Evolutionary conservation across 2,888 invertebrate genomes (phyloP), one percentile per base, ranked within the genome.

Genomic region (Athripsodes cinereus): DNA sequence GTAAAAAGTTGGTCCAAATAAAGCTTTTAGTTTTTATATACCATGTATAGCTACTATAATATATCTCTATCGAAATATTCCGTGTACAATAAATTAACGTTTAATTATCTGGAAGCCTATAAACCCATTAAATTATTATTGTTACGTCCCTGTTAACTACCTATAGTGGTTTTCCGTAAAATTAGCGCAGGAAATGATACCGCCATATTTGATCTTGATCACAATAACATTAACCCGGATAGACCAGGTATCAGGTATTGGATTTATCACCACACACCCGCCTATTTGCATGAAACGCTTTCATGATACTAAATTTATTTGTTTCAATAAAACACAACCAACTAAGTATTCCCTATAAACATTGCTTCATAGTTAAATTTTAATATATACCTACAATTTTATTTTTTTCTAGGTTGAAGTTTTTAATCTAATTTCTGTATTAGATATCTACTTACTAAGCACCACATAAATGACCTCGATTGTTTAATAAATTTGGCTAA

Each of bases 181-280:
- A 58, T 58, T 58, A 58, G 54, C 40, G 54, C 53, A 22, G 53
- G 58, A 54, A 58, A 54, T 51, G 53, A 52, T 49, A 20, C 58
- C 49, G 26, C 53, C 53, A 50, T 50, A 44, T 53, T 58, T 58
- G 53, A 53, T 53, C 53, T 58, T 49, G 53, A 53, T 53, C 50
- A 22, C 57, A 40, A 47, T n/a, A 16, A 26, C 56, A 20, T 40
- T 52, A 57, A 22, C 53, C 52, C 47, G 57, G 47, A 57, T 52
- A 46, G 52, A 18, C 13, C 21, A 16, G 26, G 50, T 16, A 6
- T n/a, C n/a, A n/a, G n/a, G 52, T 19, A 53, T 46, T 11, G 49
- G 47, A 53, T 57, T 57, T 57, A 57, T 57, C 57, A 57, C 53
- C 22, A n/a, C 21, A 34, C 18, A 10, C 20, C 52, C 46, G 20